These are phyloP conservation scores for Otolemur garnettii DNA, from an alignment of 2,113 vertebrate genomes.

Conservation along the genomic window DNA sequence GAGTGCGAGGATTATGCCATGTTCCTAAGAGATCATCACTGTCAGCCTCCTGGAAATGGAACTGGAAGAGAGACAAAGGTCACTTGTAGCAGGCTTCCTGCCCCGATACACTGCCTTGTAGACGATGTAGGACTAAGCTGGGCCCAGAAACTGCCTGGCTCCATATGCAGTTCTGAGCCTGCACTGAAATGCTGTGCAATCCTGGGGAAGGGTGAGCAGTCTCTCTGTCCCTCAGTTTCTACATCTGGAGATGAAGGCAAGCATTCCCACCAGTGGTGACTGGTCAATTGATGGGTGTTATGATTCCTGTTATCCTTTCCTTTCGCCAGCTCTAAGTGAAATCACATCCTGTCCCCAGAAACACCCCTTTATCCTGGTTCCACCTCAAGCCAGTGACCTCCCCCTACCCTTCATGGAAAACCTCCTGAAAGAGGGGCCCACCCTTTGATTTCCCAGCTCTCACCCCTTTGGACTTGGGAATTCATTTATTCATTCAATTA, in stretches of 20 bases:
- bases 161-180: neutral
- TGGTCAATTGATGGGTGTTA: neutral
- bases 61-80: neutral
- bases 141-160: neutral
- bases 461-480: neutral
- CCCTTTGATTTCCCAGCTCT: neutral
- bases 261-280: no score
- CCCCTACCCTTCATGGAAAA: neutral
- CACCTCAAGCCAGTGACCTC: neutral
- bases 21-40: neutral
- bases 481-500: neutral
- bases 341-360: neutral
- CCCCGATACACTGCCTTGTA: neutral
- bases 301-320: neutral
- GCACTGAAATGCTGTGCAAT: neutral
- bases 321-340: neutral
- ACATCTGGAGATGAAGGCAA: neutral
- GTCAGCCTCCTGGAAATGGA: neutral
- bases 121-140: neutral
- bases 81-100: neutral
- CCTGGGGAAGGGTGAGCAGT: neutral
- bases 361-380: neutral
- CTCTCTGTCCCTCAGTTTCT: neutral
- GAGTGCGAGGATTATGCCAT: no score
- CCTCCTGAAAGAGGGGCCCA: neutral